Percentiles rank a stretch among this genome's conserved stretches.
These are phyloP conservation scores for Eueremaeus valkanovi DNA, from an alignment of 2,888 invertebrate genomes.

Conservation along the genomic window DNA sequence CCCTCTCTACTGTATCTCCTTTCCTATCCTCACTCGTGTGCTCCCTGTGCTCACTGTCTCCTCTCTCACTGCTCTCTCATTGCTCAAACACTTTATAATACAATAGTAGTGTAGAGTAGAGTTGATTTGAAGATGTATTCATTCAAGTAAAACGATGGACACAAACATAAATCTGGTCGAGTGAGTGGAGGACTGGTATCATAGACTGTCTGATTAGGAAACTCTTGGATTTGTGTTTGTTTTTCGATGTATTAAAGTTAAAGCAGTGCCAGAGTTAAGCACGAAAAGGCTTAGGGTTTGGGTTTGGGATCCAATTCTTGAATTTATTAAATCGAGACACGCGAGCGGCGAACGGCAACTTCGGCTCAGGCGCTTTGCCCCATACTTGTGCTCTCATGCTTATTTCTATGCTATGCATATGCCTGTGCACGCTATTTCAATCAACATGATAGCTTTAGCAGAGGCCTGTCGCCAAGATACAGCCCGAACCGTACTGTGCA, in stretches of 20 bases:
- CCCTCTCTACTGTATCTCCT: too few relatives aligned
- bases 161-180: constrained; percentile 11
- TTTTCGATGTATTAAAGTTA: neutral
- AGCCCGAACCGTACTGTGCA: neutral
- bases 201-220: neutral
- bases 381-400: constrained; percentile 8
- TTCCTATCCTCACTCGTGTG: too few relatives aligned
- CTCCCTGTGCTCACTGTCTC: too few relatives aligned
- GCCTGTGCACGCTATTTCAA: constrained; percentile 28
- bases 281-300: constrained; percentile 30
- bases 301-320: neutral
- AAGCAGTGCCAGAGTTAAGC: neutral
- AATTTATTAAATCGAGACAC: constrained; percentile 31
- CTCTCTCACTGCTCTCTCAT: neutral
- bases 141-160: constrained; percentile 19
- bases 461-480: constrained; percentile 27
- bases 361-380: too few relatives aligned
- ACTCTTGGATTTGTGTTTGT: neutral
- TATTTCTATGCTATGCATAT: neutral
- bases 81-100: constrained; percentile 4
- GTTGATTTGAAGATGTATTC: constrained; percentile 17
- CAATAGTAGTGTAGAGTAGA: neutral
- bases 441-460: neutral
- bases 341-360: too few relatives aligned
- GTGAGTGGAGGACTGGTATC: neutral